Base-by-base conservation (phyloP, 2,113 vertebrate genomes). In the Bos javanicus region DNA sequence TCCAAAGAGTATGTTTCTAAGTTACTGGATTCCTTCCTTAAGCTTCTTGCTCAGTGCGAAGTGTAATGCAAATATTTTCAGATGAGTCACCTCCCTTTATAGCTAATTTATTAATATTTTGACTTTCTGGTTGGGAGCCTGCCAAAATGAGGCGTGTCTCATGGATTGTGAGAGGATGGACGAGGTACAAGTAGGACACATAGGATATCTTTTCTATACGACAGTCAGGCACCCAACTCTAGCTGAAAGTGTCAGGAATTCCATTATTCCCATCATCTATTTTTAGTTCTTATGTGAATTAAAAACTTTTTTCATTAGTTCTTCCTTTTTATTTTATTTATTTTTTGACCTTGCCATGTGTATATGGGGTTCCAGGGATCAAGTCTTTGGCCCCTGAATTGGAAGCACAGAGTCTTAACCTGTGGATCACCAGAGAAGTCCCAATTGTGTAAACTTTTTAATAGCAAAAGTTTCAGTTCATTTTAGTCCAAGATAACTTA, bases 21-120 rank as follows among this genome's bases (percentile, higher is more conserved):
- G 71, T 80, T 88, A 85, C 43, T 94, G 6, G 48, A 95, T 80
- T 91, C 54, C 12, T 97, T 94, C 78, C 64, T 94, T 88, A 89
- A 91, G 30, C 76, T 85, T 94, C 48, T 95, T 91, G 76, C 71
- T 94, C 86, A 97, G 97, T 98, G 76, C 89, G 95, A 98, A 95
- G 86, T 97, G 82, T 91, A 94, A 94, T 82, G 60, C 88, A 98
- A 97, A 97, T 97, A 96, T 97, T 97, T 96, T 94, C 26, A 43
- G 59, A 96, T 95, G 96, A 98, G 86, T 97, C 97, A 98, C 78
- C 50, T 96, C 67, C 82, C 5, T 96, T 94, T 90, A 39, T 88
- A 82, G 94, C 71, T 89, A 16, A 64, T 83, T 94, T 93, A 54
- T 83, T 96, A 97, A 97, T 96, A 94, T 97, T 98, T 96, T 96